phyloP scores from a whole-genome alignment of 2,113 vertebrate genomes.

The Fulica atra region DNA sequence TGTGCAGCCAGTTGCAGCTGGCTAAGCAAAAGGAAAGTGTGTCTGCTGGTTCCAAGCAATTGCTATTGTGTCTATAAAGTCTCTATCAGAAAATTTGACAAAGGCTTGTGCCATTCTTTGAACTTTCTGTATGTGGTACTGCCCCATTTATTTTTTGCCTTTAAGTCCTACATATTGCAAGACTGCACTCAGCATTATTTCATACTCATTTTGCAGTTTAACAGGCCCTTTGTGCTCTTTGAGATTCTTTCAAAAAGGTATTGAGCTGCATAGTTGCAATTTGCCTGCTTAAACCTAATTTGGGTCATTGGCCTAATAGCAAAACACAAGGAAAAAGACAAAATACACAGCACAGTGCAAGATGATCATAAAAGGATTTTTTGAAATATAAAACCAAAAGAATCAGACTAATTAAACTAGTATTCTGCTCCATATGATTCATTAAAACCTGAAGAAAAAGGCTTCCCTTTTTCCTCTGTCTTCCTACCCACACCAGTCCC shows the following conservation, averaged over 20 bases:
- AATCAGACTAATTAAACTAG: neutral
- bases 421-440: neutral
- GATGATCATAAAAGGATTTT: neutral
- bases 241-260: neutral
- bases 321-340: constrained; percentile 2
- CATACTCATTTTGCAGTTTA: neutral
- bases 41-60: neutral
- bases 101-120: neutral
- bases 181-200: neutral
- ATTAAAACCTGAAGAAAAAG: neutral
- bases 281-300: neutral
- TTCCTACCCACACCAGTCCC: neutral
- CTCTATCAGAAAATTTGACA: neutral
- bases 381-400: neutral
- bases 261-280: neutral
- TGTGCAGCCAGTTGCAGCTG: neutral
- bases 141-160: neutral
- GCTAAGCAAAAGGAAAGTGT: neutral
- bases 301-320: neutral
- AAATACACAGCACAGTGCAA: neutral
- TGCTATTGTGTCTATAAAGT: neutral
- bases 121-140: neutral
- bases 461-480: accelerated
- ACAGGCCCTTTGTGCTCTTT: neutral
- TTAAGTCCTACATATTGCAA: neutral